phyloP scores from a whole-genome alignment of 2,888 invertebrate species.

The Archips xylosteana region DNA sequence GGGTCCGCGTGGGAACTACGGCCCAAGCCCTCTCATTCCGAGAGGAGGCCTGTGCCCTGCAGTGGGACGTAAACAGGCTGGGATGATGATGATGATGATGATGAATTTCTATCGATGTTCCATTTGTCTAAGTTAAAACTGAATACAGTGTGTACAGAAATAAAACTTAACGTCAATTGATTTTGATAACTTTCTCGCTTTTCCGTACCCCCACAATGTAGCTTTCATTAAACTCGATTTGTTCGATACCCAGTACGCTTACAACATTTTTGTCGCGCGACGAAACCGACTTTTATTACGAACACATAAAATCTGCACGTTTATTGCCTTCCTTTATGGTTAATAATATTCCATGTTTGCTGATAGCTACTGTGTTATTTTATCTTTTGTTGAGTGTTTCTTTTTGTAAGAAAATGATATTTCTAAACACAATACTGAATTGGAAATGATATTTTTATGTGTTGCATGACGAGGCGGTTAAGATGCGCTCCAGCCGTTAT shows the following conservation, averaged over 20 bases:
- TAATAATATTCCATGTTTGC: conserved; percentile 75
- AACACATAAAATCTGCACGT: conserved; percentile 69
- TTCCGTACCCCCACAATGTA: not conserved
- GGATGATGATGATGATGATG: no score
- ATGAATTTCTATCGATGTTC: no score
- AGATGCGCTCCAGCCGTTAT: no score
- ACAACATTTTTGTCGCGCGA: conserved; percentile 38
- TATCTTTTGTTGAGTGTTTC: conserved; percentile 63
- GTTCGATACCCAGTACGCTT: conserved; percentile 3
- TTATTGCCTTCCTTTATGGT: conserved; percentile 63
- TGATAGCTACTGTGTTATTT: conserved; percentile 65
- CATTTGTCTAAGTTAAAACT: no score
- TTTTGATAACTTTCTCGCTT: not conserved
- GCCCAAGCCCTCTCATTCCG: no score
- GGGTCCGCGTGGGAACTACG: no score
- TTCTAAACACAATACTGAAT: not conserved
- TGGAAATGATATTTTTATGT: not conserved
- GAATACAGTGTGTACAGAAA: not conserved
- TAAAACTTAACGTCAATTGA: not conserved
- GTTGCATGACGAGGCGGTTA: not conserved
- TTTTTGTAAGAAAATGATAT: conserved; percentile 44
- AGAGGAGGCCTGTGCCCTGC: no score
- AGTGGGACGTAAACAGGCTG: no score
- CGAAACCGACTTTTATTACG: conserved; percentile 62
- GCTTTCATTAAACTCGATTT: not conserved